Evolutionary conservation across 2,113 vertebrate species (phyloP), one percentile per base, ranked within the genome.

Genomic region (Amphilophus citrinellus): DNA sequence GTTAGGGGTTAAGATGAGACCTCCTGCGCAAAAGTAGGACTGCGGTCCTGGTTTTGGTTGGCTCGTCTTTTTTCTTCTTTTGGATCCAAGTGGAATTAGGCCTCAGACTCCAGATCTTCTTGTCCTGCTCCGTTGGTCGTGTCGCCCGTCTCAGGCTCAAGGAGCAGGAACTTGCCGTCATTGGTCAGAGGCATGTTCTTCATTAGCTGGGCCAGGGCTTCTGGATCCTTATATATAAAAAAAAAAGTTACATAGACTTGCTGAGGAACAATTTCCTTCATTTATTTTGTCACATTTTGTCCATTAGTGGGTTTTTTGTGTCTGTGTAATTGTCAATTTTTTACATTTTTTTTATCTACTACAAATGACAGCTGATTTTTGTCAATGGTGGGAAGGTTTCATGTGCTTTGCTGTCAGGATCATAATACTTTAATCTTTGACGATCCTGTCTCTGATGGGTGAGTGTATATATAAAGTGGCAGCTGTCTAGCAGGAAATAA

Each of bases 101-200:
- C 98, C 91, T 99, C 98, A 0, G 98, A 99, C 86, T 99, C 98
- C 60, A 97, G 93, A 76, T 97, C 97, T 61, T 95, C 96, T 14
- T 94, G 94, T 85, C 90, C 96, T 14, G 93, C 96, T 0, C 95
- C 95, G 3, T 94, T 85, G 5, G 86, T 87, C 2, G 87, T 91
- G 77, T 94, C 93, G 30, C 96, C 96, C 0, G 91, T 76, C 80
- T 96, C 96, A 0, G 95, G 95, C 0, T 96, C 97, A 93, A 99
- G 90, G 56, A 99, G 96, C 87, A 98, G 88, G 92, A 99, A 99
- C 90, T 98, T 99, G 0, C 98, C 98, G 1, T 99, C 98, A 0
- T 94, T 97, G 68, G 97, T 99, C 68, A 99, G 91, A 1, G 97
- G 97, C 93, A 98, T 94, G 71, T 98, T 98, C 92, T 97, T 97